phyloP scores from a whole-genome alignment of 2,797 vertebrate genomes.

The Valencia hispanica region DNA sequence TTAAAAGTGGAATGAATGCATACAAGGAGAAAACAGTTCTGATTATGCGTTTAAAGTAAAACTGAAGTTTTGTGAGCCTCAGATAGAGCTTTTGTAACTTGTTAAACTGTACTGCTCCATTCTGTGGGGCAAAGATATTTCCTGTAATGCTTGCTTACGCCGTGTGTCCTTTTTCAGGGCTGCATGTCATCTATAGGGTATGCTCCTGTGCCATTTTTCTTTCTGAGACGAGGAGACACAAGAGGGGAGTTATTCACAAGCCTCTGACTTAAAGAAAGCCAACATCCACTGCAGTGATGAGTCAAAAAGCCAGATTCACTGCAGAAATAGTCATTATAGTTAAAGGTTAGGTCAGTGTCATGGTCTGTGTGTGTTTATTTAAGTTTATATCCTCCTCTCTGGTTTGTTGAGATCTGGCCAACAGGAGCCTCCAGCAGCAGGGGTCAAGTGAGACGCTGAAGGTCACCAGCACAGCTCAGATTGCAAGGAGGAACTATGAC shows the following conservation, averaged over 20 bases:
- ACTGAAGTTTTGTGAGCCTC: background rate
- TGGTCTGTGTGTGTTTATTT: constrained; percentile 16
- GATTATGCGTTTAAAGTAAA: background rate
- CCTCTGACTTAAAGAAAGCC: background rate
- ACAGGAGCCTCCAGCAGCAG: constrained; percentile 14
- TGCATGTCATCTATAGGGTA: background rate
- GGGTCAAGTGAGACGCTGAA: constrained; percentile 59
- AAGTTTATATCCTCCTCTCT: constrained; percentile 17
- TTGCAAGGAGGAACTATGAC: constrained; percentile 60
- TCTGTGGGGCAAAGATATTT: background rate
- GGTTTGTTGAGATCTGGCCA: constrained; percentile 18
- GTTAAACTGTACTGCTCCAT: background rate
- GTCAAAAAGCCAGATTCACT: background rate
- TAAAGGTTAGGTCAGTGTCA: background rate
- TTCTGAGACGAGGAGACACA: background rate
- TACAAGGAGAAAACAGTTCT: background rate
- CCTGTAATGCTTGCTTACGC: background rate
- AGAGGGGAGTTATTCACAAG: background rate
- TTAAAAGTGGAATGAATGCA: background rate
- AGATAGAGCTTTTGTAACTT: background rate
- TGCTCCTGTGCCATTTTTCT: background rate
- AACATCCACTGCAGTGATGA: background rate
- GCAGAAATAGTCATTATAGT: background rate
- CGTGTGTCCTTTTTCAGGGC: background rate
- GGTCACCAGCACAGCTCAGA: constrained; percentile 13